Conservation (phyloP, 2,888 invertebrate genomes). For the Lasioglossum malachurum region DNA sequence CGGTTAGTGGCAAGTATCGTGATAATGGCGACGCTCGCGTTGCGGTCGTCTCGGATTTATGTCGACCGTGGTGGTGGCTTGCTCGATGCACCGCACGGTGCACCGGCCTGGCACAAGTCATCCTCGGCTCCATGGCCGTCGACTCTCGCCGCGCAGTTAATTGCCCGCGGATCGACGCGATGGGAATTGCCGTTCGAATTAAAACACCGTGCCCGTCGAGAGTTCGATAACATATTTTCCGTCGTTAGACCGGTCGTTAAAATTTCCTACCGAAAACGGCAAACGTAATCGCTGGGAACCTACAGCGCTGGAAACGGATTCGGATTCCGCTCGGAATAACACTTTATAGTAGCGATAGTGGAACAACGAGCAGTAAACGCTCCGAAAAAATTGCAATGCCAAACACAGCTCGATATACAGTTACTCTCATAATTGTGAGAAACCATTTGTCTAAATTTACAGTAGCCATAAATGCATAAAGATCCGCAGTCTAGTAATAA, state of each 20-base stretch:
- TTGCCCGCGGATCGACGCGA: conserved; percentile 18
- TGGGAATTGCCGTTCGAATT: conserved; percentile 26
- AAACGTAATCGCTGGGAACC: conserved; percentile 11
- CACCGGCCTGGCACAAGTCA: conserved; percentile 36
- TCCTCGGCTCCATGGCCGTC: conserved; percentile 8
- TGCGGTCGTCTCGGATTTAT: conserved; percentile 64
- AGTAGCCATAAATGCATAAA: too few relatives aligned
- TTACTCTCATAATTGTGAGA: not conserved
- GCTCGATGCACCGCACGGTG: conserved; percentile 1
- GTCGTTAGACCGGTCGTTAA: conserved; percentile 28
- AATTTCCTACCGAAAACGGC: conserved; percentile 15
- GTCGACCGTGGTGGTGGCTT: conserved; percentile 36
- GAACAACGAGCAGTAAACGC: not conserved
- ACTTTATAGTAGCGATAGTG: not conserved
- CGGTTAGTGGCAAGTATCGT: conserved; percentile 62
- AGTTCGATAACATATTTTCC: conserved; percentile 34
- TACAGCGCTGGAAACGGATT: not conserved
- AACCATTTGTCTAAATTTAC: too few relatives aligned
- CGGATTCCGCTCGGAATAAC: not conserved
- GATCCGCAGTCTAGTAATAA: too few relatives aligned
- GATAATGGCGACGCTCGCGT: conserved; percentile 65
- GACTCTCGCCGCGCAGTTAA: conserved; percentile 23
- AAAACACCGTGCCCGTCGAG: conserved; percentile 18
- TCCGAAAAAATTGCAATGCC: not conserved
- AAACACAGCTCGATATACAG: not conserved